A percentile compares a stretch with the other conserved stretches of the same genome.
These are phyloP conservation scores for Todiramphus chloris DNA, from an alignment of 2,113 vertebrate species.

Conservation along the genomic window DNA sequence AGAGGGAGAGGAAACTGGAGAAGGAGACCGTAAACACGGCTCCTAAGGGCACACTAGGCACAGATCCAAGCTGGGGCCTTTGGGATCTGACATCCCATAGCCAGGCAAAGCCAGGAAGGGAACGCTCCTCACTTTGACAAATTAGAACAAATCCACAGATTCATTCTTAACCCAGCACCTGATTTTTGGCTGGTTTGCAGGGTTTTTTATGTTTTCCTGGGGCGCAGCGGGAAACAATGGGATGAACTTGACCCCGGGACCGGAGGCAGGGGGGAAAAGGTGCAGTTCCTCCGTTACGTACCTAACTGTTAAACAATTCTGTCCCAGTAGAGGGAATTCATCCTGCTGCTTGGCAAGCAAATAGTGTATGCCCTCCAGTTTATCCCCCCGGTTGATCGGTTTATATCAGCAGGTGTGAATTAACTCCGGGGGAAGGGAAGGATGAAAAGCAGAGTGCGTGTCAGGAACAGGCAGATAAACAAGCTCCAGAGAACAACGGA, in stretches of 20 bases:
- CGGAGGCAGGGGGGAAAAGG: neutral
- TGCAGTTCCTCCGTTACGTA: neutral
- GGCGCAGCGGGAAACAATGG: accelerated
- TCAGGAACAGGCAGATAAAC: neutral
- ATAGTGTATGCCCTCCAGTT: neutral
- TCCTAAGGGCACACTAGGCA: accelerated
- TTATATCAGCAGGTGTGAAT: conserved; percentile 41
- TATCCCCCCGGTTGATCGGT: neutral
- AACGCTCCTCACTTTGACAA: neutral
- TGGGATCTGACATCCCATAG: neutral
- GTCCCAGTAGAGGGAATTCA: neutral
- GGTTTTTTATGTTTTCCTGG: neutral
- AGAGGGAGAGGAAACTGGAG: neutral
- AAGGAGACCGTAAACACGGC: neutral
- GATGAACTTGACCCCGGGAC: neutral
- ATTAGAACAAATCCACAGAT: neutral
- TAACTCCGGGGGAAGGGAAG: neutral
- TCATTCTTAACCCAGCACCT: accelerated
- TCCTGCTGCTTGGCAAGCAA: neutral
- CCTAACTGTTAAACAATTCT: neutral
- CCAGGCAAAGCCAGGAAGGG: neutral
- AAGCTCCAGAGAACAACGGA: neutral
- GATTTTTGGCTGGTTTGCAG: neutral
- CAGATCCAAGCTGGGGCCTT: neutral
- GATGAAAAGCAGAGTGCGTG: neutral